Base-by-base conservation (phyloP, 2,113 vertebrate genomes). In the Actenoides hombroni region DNA sequence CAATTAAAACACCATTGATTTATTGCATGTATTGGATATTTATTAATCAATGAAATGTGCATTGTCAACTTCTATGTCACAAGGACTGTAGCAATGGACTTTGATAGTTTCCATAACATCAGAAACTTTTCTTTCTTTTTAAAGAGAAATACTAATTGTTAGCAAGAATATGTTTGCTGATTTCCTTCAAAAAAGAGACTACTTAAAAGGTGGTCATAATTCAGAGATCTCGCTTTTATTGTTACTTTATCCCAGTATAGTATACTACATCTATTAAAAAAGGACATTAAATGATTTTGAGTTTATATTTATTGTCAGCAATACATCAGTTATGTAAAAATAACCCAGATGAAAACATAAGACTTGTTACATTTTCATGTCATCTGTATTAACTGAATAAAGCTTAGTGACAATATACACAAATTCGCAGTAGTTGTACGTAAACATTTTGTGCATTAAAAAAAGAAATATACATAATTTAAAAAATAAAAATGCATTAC, bases 401-500 rank as follows among this genome's bases (percentile, higher is more conserved):
- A 98, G 97, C 97, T 98, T 98, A 98, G 97, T 97, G 96, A 98
- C 97, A 98, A 97, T 98, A 98, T 98, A 98, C 98, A 98, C 96
- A 98, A 98, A 98, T 98, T 97, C 98, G 97, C 97, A 97, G 97
- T 98, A 98, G 98, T 98, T 97, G 97, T 98, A 99, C 96, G 76
- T 98, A 98, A 98, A 99, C 98, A 95, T 98, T 98, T 98, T 99
- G 97, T 98, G 98, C 97, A 75, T 98, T 99, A 99, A 97, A 99
- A 99, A 98, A 99, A 98, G 97, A 98, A 99, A 99, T 98, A 97
- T 98, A 97, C 97, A 98, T 97, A 98, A 97, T 98, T 98, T 98
- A 96, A 98, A 98, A 98, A 98, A 99, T 99, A 98, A 98, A 97
- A 98, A 99, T 98, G 98, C 97, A 98, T 98, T 98, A 98, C 65